Conservation (phyloP, 2,888 invertebrate genomes). For the Exephanes ischioxanthus region DNA sequence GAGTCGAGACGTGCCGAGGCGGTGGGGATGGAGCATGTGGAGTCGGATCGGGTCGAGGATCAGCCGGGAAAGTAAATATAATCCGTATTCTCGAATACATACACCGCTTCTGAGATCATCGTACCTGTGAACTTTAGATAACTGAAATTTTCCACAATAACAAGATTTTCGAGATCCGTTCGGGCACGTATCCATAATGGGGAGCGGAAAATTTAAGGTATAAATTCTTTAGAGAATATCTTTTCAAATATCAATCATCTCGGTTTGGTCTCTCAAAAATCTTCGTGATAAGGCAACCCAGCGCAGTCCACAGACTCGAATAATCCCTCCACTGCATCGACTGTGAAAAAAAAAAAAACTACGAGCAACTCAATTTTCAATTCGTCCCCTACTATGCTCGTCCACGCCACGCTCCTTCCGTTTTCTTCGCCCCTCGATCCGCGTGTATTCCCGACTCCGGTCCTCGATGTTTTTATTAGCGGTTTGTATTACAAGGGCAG, state of each 20-base stretch:
- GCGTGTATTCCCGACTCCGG: constrained; percentile 55
- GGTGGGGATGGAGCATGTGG: neutral
- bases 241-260: no score
- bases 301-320: neutral
- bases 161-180: neutral
- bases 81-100: constrained; percentile 47
- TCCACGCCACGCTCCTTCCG: constrained; percentile 29
- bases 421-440: constrained; percentile 36
- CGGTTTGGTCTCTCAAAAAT: neutral
- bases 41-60: constrained; percentile 43
- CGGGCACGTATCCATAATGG: no score
- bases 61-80: constrained; percentile 57
- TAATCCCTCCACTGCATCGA: neutral
- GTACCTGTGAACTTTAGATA: constrained; percentile 17
- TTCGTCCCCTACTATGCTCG: constrained; percentile 39
- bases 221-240: no score
- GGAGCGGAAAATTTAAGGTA: no score
- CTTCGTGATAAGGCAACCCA: neutral
- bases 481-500: constrained; percentile 84
- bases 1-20: constrained; percentile 34
- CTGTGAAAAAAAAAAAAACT: neutral
- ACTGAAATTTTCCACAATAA: constrained; percentile 34
- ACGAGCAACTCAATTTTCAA: constrained; percentile 11
- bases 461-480: constrained; percentile 82
- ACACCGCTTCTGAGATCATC: constrained; percentile 39